These are phyloP conservation scores for Clivina fossor DNA, from an alignment of 2,888 invertebrate genomes.

Conservation along the genomic window DNA sequence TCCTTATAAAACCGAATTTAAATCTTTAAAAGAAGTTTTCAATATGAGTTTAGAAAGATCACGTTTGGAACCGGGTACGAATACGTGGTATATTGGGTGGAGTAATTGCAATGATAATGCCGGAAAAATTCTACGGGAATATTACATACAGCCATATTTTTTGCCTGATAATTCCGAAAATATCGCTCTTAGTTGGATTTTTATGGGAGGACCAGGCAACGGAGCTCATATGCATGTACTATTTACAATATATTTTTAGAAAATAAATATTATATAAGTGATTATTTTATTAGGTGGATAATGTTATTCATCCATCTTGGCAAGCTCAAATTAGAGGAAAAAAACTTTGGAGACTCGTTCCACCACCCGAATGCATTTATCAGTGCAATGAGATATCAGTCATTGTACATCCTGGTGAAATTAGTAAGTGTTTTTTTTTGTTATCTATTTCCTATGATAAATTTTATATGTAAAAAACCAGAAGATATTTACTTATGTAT, in stretches of 20 bases:
- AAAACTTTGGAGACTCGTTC: conserved; percentile 87
- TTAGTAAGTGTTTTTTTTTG: conserved; percentile 65
- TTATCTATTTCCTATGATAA: conserved; percentile 5
- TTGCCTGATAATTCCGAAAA: conserved; percentile 83
- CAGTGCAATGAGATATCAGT: conserved; percentile 69
- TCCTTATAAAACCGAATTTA: conserved; percentile 87
- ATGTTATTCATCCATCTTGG: conserved; percentile 93
- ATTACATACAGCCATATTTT: conserved; percentile 86
- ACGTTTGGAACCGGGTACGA: conserved; percentile 49
- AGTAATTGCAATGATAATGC: conserved; percentile 90
- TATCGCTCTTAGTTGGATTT: conserved; percentile 92
- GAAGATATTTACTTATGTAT: conserved; percentile 1
- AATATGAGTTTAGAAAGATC: conserved; percentile 75
- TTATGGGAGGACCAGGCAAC: conserved; percentile 93
- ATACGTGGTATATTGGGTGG: conserved; percentile 74
- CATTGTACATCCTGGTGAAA: conserved; percentile 82
- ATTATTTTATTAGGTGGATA: conserved; percentile 73
- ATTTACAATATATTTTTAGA: too few relatives aligned
- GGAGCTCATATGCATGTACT: conserved; percentile 93
- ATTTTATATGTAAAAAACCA: background rate
- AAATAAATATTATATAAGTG: conserved; percentile 10
- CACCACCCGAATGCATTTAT: conserved; percentile 90
- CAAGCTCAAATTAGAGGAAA: conserved; percentile 90
- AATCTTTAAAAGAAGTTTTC: conserved; percentile 76
- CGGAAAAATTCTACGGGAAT: conserved; percentile 72